Conservation (phyloP, 2,797 vertebrate species). For the Chelmon rostratus region DNA sequence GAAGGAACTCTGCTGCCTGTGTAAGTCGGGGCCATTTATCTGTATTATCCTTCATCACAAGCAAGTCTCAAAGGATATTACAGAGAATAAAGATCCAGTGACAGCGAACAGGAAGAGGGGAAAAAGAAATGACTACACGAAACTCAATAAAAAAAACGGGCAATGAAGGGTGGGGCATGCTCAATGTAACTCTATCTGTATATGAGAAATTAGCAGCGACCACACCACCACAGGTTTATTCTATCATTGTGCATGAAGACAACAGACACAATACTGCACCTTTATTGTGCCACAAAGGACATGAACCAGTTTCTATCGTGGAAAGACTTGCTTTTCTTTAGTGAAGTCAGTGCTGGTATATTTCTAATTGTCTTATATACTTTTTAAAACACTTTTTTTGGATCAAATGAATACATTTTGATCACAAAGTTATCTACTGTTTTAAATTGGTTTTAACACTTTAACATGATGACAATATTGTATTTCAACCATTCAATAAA, state of each 20-base stretch:
- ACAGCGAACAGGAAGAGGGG: slow-evolving; percentile 1
- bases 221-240: slow-evolving; percentile 4
- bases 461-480: background rate
- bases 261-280: background rate
- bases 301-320: slow-evolving; percentile 28
- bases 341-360: background rate
- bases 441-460: background rate
- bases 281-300: slow-evolving; percentile 15
- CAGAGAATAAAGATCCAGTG: background rate
- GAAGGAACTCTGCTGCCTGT: slow-evolving; percentile 3
- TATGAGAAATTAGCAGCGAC: background rate
- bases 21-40: background rate
- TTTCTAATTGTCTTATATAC: background rate
- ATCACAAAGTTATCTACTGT: background rate
- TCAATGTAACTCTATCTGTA: slow-evolving; percentile 6
- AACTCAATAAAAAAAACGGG: background rate
- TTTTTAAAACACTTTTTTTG: background rate
- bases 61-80: background rate
- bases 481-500: background rate
- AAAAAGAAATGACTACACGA: background rate
- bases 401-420: background rate
- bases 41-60: background rate
- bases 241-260: slow-evolving; percentile 1
- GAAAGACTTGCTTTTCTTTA: slow-evolving; percentile 14
- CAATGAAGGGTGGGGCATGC: background rate